Evolutionary conservation across 1,140 invertebrate species (phyloP).

Genomic region (Wasmannia auropunctata): DNA sequence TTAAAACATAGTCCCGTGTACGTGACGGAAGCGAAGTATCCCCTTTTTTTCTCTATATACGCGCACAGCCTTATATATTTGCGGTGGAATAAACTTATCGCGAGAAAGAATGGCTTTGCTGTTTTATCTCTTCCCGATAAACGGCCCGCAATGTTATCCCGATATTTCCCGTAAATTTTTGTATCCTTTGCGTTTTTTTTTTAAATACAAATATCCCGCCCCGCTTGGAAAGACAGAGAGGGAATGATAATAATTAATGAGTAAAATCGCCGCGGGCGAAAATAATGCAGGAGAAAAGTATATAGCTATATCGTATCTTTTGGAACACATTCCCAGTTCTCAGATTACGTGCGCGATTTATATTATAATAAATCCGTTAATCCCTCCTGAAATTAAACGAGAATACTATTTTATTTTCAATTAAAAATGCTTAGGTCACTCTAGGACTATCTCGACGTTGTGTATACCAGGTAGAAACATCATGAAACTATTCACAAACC

Average conservation of each 20-base stretch:
- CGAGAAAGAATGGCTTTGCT: slow-evolving; percentile 1
- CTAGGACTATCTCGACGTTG: background rate
- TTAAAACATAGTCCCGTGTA: slow-evolving; percentile 37
- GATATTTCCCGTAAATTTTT: background rate
- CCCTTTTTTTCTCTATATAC: background rate
- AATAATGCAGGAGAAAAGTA: slow-evolving; percentile 5
- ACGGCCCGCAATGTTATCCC: background rate
- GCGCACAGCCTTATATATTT: background rate
- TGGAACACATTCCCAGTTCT: background rate
- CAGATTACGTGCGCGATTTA: background rate
- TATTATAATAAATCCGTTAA: background rate
- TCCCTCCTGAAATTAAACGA: background rate
- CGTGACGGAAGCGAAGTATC: slow-evolving; percentile 7
- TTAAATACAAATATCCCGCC: background rate
- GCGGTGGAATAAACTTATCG: slow-evolving; percentile 15
- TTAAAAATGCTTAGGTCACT: background rate
- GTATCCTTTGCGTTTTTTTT: background rate
- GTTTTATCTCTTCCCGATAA: slow-evolving; percentile 22
- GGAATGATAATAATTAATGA: background rate
- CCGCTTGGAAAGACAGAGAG: too few relatives aligned
- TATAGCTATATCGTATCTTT: background rate
- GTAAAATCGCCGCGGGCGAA: background rate
- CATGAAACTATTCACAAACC: background rate
- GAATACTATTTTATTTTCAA: background rate
- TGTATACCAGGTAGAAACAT: background rate